Conservation (phyloP, 2,888 invertebrate genomes). For the Marronus borbonicus region DNA sequence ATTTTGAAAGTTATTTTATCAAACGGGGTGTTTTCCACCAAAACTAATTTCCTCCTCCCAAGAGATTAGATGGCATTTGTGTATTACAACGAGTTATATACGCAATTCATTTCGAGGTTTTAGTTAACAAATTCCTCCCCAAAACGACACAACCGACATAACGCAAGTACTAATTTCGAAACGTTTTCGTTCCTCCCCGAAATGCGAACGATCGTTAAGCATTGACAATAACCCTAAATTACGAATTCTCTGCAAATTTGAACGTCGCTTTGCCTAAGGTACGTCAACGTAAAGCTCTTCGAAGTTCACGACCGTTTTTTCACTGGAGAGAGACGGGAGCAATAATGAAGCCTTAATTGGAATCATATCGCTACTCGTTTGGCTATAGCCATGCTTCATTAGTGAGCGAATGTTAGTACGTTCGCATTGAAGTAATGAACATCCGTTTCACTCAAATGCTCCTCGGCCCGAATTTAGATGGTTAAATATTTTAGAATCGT, state of each 20-base stretch:
- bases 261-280: too few relatives aligned
- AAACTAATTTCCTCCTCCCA: neutral
- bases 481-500: too few relatives aligned
- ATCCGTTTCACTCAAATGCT: too few relatives aligned
- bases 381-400: too few relatives aligned
- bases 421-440: too few relatives aligned
- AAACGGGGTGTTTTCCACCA: neutral
- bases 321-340: neutral
- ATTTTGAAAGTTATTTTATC: neutral
- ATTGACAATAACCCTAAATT: constrained; percentile 35
- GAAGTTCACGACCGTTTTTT: neutral
- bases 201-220: constrained; percentile 1
- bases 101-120: neutral
- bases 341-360: constrained; percentile 36
- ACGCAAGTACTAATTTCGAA: constrained; percentile 20
- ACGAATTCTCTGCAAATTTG: neutral
- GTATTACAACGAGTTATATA: neutral
- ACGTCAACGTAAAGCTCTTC: neutral
- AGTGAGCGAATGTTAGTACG: too few relatives aligned
- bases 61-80: neutral
- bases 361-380: constrained; percentile 12
- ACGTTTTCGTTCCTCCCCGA: neutral
- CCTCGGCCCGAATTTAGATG: too few relatives aligned
- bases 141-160: neutral
- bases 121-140: constrained; percentile 10